These are phyloP conservation scores for Phrynocephalus guinanensis DNA, from an alignment of 2,797 vertebrate genomes.

Conservation along the genomic window DNA sequence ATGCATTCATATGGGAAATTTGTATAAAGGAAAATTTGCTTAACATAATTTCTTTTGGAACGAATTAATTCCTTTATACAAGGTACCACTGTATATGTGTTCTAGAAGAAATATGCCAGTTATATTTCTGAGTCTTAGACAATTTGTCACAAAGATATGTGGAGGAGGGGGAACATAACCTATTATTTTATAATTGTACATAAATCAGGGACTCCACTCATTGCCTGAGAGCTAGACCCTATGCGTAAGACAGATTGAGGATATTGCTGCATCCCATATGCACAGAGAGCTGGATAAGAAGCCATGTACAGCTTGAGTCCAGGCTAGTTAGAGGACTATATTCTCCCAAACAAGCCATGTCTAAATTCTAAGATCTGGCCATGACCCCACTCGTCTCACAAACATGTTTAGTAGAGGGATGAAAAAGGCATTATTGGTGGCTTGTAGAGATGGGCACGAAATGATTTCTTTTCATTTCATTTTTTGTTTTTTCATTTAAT, in stretches of 20 bases:
- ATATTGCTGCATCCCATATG: neutral
- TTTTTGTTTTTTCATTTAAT: too few relatives aligned
- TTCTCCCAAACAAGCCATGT: too few relatives aligned
- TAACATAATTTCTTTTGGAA: too few relatives aligned
- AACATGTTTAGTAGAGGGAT: too few relatives aligned
- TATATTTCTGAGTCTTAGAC: neutral
- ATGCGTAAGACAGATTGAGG: neutral
- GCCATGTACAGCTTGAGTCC: neutral
- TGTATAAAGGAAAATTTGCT: too few relatives aligned
- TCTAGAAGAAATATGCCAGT: neutral
- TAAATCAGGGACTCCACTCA: conserved; percentile 15
- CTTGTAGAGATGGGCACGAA: too few relatives aligned
- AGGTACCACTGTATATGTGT: neutral
- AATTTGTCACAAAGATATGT: neutral
- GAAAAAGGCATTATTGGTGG: too few relatives aligned
- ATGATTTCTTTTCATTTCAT: too few relatives aligned
- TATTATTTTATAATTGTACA: conserved; percentile 9
- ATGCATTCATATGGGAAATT: too few relatives aligned
- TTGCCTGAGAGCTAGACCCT: neutral
- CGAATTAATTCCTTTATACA: too few relatives aligned
- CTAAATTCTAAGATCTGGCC: too few relatives aligned
- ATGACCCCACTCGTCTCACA: too few relatives aligned
- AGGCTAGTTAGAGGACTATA: neutral
- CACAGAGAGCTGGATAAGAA: neutral
- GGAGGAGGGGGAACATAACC: neutral